Evolutionary conservation across 1,140 invertebrate species (phyloP), one percentile per base, ranked within the genome.

Genomic region (Probaryconus sp.): DNA sequence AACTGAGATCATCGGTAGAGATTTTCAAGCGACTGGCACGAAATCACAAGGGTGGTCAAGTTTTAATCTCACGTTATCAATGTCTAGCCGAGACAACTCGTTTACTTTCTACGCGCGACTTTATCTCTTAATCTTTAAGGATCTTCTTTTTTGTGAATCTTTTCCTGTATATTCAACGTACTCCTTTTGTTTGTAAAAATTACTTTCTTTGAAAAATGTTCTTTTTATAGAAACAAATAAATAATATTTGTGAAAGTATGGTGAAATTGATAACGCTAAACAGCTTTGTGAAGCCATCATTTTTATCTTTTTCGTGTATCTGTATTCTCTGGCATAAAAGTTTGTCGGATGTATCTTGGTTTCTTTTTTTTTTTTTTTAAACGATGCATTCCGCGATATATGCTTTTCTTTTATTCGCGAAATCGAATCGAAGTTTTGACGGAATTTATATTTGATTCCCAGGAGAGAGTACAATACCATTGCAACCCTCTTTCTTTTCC

Each of bases 361-460:
- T n/a, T n/a, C n/a, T 20, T 71, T 71, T 71, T 55, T 7, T 26
- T 16, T 56, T 71, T 61, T 55, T 55, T 50, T 58, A 63, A 64
- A 61, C 43, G 50, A 47, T 58, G 58, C 35, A 50, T 56, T 30
- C 24, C 42, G 24, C 58, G 51, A 43, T 72, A 51, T 60, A 56
- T 51, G 53, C 35, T 48, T 72, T 72, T 72, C 68, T 64, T 72
- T 51, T 55, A 61, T 70, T 55, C 43, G 56, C 48, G 56, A 61
- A 70, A 71, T 63, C 67, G 67, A 71, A 71, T 71, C 38, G 40
- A 71, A 71, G 56, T 71, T 71, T 71, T 71, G 67, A 71, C 48
- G 50, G 67, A 71, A 71, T 71, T 71, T 63, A 71, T 71, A 71
- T 71, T 63, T 63, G 67, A 71, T 63, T 71, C 67, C 42, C 67